Evolutionary conservation across 2,888 invertebrate species (phyloP), one percentile per base, ranked within the genome.

Genomic region (Eupithecia inturbata): DNA sequence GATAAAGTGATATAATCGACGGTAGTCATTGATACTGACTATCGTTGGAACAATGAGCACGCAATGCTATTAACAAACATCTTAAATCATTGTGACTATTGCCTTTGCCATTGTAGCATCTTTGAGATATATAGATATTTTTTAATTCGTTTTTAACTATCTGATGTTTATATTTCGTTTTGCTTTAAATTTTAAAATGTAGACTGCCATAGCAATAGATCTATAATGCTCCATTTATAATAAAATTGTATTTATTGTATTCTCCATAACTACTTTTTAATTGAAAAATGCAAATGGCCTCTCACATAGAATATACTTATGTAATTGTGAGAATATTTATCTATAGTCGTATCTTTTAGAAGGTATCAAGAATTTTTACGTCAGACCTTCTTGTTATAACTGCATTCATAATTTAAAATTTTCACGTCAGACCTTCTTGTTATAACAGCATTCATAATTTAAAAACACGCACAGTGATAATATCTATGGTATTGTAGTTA

Each of bases 11-110:
- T 68, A 60, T 39, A 45, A 63, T 70, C 39, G 33, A 45, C 66
- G 72, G 45, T 71, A 73, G 75, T 73, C 70, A 75, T 71, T 60
- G 72, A 75, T 75, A 71, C 70, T 73, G 70, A 60, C 72, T 63
- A 72, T 71, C 45, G 39, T 19, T 39, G 36, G 63, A 73, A 74
- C 73, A 73, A 73, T 73, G 60, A 45, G 36, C 73, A 70, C 71
- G 76, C 57, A n/a, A 74, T 66, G 26, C 9, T 67, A 67, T 63
- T 72, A 31, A 71, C 26, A 67, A 16, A 33, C 36, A 64, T 45
- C 74, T 41, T 39, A 64, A 74, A 70, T 71, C 57, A 67, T 49
- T 49, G 36, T 60, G 36, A 39, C 57, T 67, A 36, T 45, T 45
- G 10, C n/a, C n/a, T n/a, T 33, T 62, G 31, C 4, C 39, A 19